These are phyloP conservation scores for Eubasilissa regina DNA, from an alignment of 1,140 invertebrate species.

Conservation along the genomic window DNA sequence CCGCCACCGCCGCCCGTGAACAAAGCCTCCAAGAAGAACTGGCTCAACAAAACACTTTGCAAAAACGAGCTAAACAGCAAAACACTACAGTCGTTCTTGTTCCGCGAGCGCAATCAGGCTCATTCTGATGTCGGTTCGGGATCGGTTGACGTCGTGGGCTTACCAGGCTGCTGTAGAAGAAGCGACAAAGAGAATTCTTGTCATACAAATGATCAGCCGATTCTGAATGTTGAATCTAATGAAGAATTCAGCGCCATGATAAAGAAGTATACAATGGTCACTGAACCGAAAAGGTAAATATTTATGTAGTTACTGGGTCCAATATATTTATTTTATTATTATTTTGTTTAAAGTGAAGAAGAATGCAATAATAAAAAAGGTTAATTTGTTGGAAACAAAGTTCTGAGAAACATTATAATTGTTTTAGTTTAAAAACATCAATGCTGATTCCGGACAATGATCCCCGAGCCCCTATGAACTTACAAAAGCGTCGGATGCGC, in stretches of 20 bases:
- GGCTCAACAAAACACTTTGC: slow-evolving; percentile 54
- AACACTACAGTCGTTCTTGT: slow-evolving; percentile 62
- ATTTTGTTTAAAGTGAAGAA: too few species aligned
- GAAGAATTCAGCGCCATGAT: slow-evolving; percentile 18
- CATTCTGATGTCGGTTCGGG: slow-evolving; percentile 21
- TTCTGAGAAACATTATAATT: too few species aligned
- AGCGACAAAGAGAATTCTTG: slow-evolving; percentile 21
- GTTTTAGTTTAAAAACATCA: slow-evolving; percentile 67
- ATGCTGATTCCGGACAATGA: slow-evolving; percentile 72
- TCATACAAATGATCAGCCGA: neutral
- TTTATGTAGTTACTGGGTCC: too few species aligned
- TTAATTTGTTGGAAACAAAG: too few species aligned
- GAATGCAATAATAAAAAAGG: too few species aligned
- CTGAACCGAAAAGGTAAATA: slow-evolving; percentile 11
- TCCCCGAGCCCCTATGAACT: slow-evolving; percentile 70
- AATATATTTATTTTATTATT: too few species aligned
- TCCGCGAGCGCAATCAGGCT: slow-evolving; percentile 36
- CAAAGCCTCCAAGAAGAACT: slow-evolving; percentile 43
- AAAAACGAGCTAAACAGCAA: slow-evolving; percentile 52
- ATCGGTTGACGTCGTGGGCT: slow-evolving; percentile 36
- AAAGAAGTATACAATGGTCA: slow-evolving; percentile 8
- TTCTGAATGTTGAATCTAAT: neutral
- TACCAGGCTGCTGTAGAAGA: slow-evolving; percentile 46
- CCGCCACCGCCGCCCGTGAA: neutral
- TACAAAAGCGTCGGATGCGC: slow-evolving; percentile 66